Conservation (phyloP, 2,113 vertebrate genomes). For the Microcebus ravelobensis region DNA sequence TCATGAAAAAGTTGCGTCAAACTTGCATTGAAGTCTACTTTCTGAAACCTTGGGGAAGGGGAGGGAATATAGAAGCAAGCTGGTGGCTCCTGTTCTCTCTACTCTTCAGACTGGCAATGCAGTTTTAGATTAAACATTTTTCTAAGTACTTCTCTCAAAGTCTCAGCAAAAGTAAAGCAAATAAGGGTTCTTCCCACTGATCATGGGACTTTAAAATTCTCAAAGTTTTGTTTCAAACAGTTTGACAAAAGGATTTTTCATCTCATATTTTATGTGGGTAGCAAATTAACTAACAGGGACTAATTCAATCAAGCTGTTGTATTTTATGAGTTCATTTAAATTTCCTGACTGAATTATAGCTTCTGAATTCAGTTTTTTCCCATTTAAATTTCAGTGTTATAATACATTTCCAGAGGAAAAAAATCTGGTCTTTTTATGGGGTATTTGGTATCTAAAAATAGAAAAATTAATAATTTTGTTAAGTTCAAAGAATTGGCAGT, state of each 20-base stretch:
- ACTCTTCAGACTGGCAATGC: neutral
- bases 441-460: slow-evolving; percentile 39
- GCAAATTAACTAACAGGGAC: neutral
- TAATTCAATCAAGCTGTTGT: slow-evolving; percentile 64
- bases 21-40: neutral
- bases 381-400: slow-evolving; percentile 34
- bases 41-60: neutral
- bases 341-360: slow-evolving; percentile 65
- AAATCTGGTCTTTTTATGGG: neutral
- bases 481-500: slow-evolving; percentile 30
- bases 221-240: neutral
- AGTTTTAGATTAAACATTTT: neutral
- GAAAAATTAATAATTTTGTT: slow-evolving; percentile 26
- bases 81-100: neutral
- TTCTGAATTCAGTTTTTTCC: slow-evolving; percentile 58
- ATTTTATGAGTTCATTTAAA: slow-evolving; percentile 53
- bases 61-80: neutral
- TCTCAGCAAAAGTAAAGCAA: neutral
- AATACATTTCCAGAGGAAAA: slow-evolving; percentile 41
- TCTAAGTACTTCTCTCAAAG: neutral
- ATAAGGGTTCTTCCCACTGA: neutral
- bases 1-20: neutral
- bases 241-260: slow-evolving; percentile 42
- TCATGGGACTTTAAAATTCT: neutral
- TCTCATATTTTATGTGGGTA: slow-evolving; percentile 21